Conservation (phyloP, 2,113 vertebrate genomes). For the Labrus mixtus region DNA sequence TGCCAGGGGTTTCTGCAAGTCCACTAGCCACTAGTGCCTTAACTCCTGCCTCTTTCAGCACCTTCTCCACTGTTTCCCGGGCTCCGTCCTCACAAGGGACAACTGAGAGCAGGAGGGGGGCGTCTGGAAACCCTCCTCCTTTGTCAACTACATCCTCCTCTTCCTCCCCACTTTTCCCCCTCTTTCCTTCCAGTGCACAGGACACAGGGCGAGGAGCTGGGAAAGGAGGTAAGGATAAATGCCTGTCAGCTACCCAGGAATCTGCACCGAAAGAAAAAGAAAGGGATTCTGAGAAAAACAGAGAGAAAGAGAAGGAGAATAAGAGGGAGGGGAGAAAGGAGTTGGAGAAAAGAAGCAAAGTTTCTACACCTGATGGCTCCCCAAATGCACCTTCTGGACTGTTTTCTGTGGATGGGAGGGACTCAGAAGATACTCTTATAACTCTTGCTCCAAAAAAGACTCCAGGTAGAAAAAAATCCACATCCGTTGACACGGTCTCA, state of each 20-base stretch:
- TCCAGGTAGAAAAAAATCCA: slow-evolving; percentile 87
- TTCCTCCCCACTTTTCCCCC: slow-evolving; percentile 84
- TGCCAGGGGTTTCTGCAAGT: slow-evolving; percentile 90
- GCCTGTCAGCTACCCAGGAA: slow-evolving; percentile 80
- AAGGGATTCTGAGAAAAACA: slow-evolving; percentile 87
- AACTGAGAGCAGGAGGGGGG: slow-evolving; percentile 82
- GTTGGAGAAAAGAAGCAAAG: slow-evolving; percentile 78
- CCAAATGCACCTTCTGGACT: slow-evolving; percentile 70
- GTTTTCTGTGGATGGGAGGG: slow-evolving; percentile 77
- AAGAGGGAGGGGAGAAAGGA: slow-evolving; percentile 93
- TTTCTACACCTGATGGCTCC: slow-evolving; percentile 70
- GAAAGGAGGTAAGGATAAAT: slow-evolving; percentile 83
- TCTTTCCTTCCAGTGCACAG: slow-evolving; percentile 84
- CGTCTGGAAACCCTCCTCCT: slow-evolving; percentile 81
- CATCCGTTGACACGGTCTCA: slow-evolving; percentile 78
- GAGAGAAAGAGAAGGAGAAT: slow-evolving; percentile 92
- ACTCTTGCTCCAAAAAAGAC: slow-evolving; percentile 80
- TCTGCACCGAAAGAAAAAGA: slow-evolving; percentile 88
- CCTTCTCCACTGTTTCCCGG: slow-evolving; percentile 76
- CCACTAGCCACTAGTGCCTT: slow-evolving; percentile 97
- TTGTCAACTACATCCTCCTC: slow-evolving; percentile 84
- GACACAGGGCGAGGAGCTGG: slow-evolving; percentile 73
- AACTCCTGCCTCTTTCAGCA: slow-evolving; percentile 86
- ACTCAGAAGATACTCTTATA: slow-evolving; percentile 70
- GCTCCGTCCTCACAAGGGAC: slow-evolving; percentile 74